These are phyloP conservation scores for Zelostemma sp. DNA, from an alignment of 1,140 invertebrate species.

Conservation along the genomic window DNA sequence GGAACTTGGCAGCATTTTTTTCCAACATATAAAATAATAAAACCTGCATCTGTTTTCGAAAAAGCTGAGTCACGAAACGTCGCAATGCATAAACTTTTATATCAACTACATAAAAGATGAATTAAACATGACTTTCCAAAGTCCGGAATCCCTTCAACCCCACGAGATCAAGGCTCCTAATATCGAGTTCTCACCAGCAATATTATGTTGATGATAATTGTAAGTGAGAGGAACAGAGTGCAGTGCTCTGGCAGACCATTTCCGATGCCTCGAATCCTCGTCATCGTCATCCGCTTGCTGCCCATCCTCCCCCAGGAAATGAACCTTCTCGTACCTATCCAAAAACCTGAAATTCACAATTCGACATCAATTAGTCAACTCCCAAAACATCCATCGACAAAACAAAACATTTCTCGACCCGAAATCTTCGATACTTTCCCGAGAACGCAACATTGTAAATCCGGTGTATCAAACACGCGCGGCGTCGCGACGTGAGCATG, in stretches of 20 bases:
- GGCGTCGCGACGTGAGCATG: slow-evolving; percentile 49
- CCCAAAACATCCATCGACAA: too few species aligned
- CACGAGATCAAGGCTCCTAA: too few species aligned
- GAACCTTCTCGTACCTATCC: slow-evolving; percentile 87
- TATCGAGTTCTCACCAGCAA: slow-evolving; percentile 79
- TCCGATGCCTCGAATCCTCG: slow-evolving; percentile 79
- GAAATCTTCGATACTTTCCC: background rate
- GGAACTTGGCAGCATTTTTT: too few species aligned
- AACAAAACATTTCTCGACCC: background rate
- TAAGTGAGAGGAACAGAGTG: slow-evolving; percentile 84
- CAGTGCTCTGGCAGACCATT: slow-evolving; percentile 76
- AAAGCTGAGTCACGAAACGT: too few species aligned
- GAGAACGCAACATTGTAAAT: background rate
- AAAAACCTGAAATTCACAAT: slow-evolving; percentile 77
- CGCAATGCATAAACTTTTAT: too few species aligned
- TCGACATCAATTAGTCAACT: too few species aligned
- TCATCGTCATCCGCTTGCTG: slow-evolving; percentile 83
- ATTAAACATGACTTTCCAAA: too few species aligned
- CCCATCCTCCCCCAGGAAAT: slow-evolving; percentile 85
- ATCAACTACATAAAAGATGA: too few species aligned
- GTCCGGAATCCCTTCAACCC: too few species aligned
- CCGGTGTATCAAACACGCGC: slow-evolving; percentile 43
- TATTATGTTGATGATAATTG: slow-evolving; percentile 86
- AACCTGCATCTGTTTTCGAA: too few species aligned
- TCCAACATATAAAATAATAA: too few species aligned